phyloP scores from a whole-genome alignment of 2,113 vertebrate genomes.

The Lagopus muta region DNA sequence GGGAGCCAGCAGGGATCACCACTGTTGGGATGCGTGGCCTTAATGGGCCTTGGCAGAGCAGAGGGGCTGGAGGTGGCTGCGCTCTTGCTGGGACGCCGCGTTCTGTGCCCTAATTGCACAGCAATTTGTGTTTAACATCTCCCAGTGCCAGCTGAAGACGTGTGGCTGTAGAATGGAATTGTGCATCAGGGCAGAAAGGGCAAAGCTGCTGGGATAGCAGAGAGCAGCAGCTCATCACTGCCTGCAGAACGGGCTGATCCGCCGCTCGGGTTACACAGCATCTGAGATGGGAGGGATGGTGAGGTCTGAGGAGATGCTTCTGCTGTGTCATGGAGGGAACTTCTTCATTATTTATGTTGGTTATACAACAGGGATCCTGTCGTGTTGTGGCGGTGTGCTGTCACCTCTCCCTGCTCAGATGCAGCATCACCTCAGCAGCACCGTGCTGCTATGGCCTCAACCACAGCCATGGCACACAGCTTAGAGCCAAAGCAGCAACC shows the following conservation, averaged over 20 bases:
- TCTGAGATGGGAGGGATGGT: accelerated
- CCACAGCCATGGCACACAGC: not conserved
- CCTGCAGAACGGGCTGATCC: accelerated
- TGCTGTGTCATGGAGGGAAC: not conserved
- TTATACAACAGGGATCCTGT: not conserved
- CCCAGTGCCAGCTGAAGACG: not conserved
- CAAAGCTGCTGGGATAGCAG: not conserved
- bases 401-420: no score
- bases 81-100: accelerated
- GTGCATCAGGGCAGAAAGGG: not conserved
- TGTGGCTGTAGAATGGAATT: not conserved
- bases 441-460: accelerated
- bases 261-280: accelerated
- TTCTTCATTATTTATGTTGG: not conserved
- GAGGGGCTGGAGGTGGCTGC: not conserved
- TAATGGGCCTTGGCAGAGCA: not conserved
- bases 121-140: not conserved
- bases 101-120: not conserved
- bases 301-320: not conserved
- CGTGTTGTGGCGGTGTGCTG: accelerated
- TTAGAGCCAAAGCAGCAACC: not conserved
- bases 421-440: accelerated
- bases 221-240: not conserved
- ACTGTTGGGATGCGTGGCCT: accelerated
- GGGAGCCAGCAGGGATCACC: not conserved